Evolutionary conservation across 1,140 invertebrate genomes (phyloP).

Genomic region (Tyrophagus putrescentiae): DNA sequence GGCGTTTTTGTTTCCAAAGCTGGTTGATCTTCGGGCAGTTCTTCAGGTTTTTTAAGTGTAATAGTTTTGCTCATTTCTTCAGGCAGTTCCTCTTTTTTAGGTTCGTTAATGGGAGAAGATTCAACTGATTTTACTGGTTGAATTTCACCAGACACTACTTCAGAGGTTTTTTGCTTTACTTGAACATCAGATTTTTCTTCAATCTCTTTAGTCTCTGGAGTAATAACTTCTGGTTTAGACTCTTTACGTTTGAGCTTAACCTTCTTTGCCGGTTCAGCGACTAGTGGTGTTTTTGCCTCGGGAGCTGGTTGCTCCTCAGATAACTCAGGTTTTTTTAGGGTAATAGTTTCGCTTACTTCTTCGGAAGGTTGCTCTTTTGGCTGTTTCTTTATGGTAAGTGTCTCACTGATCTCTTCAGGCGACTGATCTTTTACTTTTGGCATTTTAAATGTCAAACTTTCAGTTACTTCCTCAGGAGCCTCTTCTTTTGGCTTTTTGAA

Average conservation of each 20-base stretch:
- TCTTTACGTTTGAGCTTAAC: not conserved
- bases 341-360: not conserved
- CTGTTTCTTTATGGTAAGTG: conserved; percentile 40
- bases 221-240: not conserved
- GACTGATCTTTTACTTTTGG: conserved; percentile 23
- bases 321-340: not conserved
- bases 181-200: conserved; percentile 23
- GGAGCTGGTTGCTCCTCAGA: conserved; percentile 25
- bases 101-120: not conserved
- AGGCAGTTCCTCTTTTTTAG: not conserved
- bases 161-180: conserved; percentile 29
- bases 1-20: conserved; percentile 32
- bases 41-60: not conserved
- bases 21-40: not conserved
- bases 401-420: not conserved
- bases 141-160: conserved; percentile 25
- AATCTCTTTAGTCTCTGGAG: not conserved
- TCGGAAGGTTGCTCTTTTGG: conserved; percentile 28
- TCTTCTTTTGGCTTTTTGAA: not conserved
- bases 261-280: not conserved
- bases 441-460: conserved; percentile 26
- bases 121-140: conserved; percentile 25
- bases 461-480: conserved; percentile 23
- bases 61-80: conserved; percentile 2
- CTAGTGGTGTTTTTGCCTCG: conserved; percentile 26